Conservation (phyloP, 2,113 vertebrate genomes). For the Sinocyclocheilus anophthalmus region DNA sequence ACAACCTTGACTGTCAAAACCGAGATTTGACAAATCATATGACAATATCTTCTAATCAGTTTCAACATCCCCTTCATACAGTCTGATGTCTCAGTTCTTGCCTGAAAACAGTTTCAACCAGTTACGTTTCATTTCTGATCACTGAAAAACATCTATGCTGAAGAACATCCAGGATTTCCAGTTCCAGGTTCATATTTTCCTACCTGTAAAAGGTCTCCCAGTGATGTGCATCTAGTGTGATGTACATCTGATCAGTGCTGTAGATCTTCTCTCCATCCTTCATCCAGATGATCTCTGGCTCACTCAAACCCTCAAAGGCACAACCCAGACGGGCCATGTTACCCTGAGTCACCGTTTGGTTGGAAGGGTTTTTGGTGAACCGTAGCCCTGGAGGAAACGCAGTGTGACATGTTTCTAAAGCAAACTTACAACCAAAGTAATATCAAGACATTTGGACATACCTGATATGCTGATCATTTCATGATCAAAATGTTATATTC, state of each 20-base stretch:
- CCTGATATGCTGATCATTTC: no score
- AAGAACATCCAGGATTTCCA: not conserved
- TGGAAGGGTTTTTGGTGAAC: constrained; percentile 86
- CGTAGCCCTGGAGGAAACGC: constrained; percentile 72
- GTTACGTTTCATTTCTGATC: not conserved
- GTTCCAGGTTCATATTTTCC: not conserved
- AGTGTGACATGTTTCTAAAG: constrained; percentile 31
- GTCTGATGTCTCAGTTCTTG: not conserved
- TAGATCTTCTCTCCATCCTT: constrained; percentile 90
- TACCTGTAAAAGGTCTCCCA: constrained; percentile 97
- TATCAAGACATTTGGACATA: no score
- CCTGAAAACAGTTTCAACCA: not conserved
- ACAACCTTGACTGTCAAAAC: no score
- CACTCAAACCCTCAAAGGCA: constrained; percentile 84
- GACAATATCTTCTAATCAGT: not conserved
- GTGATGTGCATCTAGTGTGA: constrained; percentile 87
- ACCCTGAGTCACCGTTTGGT: constrained; percentile 92
- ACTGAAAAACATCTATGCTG: not conserved
- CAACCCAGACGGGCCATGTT: constrained; percentile 88
- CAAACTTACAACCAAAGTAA: not conserved
- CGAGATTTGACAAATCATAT: no score
- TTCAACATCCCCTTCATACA: not conserved
- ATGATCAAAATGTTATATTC: no score
- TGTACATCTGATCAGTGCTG: constrained; percentile 92
- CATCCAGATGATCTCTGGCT: constrained; percentile 91